Conservation (phyloP, 2,797 vertebrate genomes). For the Macrochelys suwanniensis region DNA sequence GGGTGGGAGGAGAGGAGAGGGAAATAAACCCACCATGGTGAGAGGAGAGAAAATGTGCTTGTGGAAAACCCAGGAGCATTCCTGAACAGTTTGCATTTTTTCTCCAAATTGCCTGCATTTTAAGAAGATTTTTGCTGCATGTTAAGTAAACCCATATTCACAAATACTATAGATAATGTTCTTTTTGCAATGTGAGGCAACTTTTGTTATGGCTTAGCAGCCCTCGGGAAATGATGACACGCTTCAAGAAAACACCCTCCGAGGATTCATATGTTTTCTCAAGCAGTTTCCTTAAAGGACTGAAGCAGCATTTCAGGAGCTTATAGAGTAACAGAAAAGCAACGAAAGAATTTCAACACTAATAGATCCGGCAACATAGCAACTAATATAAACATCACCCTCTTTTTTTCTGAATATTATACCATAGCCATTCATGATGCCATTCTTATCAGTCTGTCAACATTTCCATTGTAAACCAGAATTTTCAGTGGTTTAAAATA, state of each 20-base stretch:
- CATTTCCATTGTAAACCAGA: slow-evolving; percentile 21
- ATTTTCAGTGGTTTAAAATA: slow-evolving; percentile 30
- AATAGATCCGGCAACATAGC: background rate
- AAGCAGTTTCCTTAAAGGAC: slow-evolving; percentile 5
- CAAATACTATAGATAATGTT: slow-evolving; percentile 16
- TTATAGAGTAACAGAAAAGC: slow-evolving; percentile 41
- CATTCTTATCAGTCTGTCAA: background rate
- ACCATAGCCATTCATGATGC: background rate
- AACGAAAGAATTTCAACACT: slow-evolving; percentile 40
- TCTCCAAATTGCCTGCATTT: background rate
- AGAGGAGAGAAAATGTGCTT: slow-evolving; percentile 1
- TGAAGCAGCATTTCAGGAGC: slow-evolving; percentile 22
- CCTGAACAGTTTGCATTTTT: background rate
- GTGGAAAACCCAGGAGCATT: background rate
- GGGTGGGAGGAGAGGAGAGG: background rate
- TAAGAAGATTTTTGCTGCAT: slow-evolving; percentile 27
- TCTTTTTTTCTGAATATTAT: background rate
- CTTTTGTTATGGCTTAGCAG: slow-evolving; percentile 42
- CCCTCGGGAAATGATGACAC: slow-evolving; percentile 16
- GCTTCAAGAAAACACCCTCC: slow-evolving; percentile 36
- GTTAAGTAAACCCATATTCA: slow-evolving; percentile 41
- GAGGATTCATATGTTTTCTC: slow-evolving; percentile 23
- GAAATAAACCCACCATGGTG: background rate
- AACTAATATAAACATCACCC: slow-evolving; percentile 8
- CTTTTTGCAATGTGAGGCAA: background rate